phyloP scores from a whole-genome alignment of 1,140 invertebrate species.

The Penaeus indicus region DNA sequence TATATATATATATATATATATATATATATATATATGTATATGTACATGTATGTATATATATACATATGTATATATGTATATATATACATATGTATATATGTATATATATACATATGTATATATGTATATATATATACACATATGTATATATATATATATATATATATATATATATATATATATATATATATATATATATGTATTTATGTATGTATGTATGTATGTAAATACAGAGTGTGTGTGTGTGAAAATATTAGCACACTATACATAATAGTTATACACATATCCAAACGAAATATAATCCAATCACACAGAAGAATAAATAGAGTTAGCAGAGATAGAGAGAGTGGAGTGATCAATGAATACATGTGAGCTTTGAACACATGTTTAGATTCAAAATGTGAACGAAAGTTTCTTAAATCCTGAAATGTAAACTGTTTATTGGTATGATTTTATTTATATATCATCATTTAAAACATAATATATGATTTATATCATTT shows the following conservation, averaged over 20 bases:
- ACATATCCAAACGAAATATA: too few species aligned
- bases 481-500: too few species aligned
- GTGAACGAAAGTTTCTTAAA: too few species aligned
- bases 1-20: slow-evolving; percentile 1
- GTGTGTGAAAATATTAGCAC: neutral
- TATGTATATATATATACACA: slow-evolving; percentile 8
- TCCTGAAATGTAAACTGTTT: too few species aligned
- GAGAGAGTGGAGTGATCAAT: too few species aligned
- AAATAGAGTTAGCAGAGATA: too few species aligned
- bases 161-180: neutral
- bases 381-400: too few species aligned
- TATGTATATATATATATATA: neutral
- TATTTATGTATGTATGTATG: neutral
- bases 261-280: too few species aligned
- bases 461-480: too few species aligned
- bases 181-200: neutral
- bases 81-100: neutral
- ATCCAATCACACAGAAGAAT: too few species aligned
- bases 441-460: too few species aligned
- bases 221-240: neutral
- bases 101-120: neutral
- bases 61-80: slow-evolving; percentile 6
- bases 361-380: too few species aligned
- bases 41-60: neutral
- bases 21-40: slow-evolving; percentile 4